Percentiles rank a stretch among this genome's conserved stretches.
phyloP scores from a whole-genome alignment of 1,140 invertebrate genomes.

The Habropoda laboriosa region DNA sequence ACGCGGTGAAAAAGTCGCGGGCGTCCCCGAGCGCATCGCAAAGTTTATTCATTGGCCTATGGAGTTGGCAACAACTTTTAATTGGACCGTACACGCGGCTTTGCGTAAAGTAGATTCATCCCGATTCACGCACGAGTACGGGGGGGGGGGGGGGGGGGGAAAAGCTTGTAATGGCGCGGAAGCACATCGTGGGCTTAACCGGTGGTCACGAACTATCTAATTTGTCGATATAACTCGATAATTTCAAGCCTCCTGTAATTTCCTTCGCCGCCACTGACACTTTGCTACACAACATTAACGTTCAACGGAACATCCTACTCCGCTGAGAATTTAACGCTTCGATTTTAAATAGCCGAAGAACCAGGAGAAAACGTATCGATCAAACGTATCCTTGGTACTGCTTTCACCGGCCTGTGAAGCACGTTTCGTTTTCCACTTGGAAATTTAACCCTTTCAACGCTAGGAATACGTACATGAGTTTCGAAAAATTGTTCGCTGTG shows the following conservation, averaged over 20 bases:
- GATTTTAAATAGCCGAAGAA: too few species aligned
- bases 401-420: too few species aligned
- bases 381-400: too few species aligned
- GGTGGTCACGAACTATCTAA: constrained; percentile 27
- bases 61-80: constrained; percentile 20
- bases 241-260: constrained; percentile 8
- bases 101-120: constrained; percentile 18
- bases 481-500: too few species aligned
- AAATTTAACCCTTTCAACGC: too few species aligned
- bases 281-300: neutral
- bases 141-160: neutral
- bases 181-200: neutral
- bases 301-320: too few species aligned
- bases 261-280: neutral
- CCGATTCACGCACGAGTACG: neutral
- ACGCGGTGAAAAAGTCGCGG: neutral
- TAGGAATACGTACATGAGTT: too few species aligned
- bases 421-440: too few species aligned
- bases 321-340: too few species aligned
- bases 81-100: constrained; percentile 18
- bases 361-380: too few species aligned
- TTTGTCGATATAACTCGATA: constrained; percentile 31
- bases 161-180: constrained; percentile 27
- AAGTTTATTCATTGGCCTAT: constrained; percentile 14
- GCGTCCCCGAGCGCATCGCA: neutral